Conservation (phyloP, 2,888 invertebrate genomes). For the Protophormia terraenovae region DNA sequence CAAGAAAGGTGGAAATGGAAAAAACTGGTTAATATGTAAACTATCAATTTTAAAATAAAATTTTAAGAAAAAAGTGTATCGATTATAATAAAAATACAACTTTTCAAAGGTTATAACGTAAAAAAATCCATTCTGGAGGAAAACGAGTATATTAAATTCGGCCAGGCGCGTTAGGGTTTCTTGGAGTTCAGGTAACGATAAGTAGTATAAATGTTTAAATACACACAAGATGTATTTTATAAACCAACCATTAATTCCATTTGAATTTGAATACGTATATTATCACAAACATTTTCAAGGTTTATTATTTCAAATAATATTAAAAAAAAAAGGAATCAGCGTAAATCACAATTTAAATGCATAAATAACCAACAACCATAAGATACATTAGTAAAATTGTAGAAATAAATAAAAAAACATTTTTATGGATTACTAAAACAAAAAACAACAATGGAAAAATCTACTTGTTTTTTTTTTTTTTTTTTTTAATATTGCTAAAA, state of each 20-base stretch:
- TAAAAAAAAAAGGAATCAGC: neutral
- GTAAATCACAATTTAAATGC: constrained; percentile 21
- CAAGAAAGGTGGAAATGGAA: too few relatives aligned
- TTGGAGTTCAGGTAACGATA: too few relatives aligned
- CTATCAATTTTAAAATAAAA: too few relatives aligned
- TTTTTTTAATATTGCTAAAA: neutral
- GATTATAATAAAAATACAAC: too few relatives aligned
- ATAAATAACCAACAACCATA: constrained; percentile 8
- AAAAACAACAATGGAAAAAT: constrained; percentile 11
- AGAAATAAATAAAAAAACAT: constrained; percentile 11
- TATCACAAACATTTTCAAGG: constrained; percentile 8
- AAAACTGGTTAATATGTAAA: too few relatives aligned
- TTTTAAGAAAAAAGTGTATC: too few relatives aligned
- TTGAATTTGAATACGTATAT: neutral
- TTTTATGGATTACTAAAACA: constrained; percentile 29
- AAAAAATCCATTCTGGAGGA: too few relatives aligned
- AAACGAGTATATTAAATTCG: too few relatives aligned
- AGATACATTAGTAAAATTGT: neutral
- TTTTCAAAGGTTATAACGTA: too few relatives aligned
- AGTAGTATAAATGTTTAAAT: too few relatives aligned
- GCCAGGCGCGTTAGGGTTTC: too few relatives aligned
- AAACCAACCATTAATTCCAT: neutral
- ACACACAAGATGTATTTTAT: neutral
- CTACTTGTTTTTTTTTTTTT: constrained; percentile 1
- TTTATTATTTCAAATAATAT: neutral